These are phyloP conservation scores for Episyrphus balteatus DNA, from an alignment of 1,140 invertebrate genomes.

Conservation along the genomic window DNA sequence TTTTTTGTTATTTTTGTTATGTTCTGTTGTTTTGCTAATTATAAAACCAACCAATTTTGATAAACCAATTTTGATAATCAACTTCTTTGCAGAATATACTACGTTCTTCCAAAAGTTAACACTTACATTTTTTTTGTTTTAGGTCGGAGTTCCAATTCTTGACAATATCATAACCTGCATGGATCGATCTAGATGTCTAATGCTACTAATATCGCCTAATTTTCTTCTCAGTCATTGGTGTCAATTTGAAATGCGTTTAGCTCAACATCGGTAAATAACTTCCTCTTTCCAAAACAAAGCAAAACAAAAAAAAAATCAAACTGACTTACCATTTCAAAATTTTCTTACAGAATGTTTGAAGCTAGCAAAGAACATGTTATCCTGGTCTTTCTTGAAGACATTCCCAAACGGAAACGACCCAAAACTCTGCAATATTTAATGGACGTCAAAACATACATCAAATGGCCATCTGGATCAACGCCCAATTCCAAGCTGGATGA, in stretches of 20 bases:
- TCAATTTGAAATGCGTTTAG: constrained; percentile 54
- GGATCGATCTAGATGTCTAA: constrained; percentile 46
- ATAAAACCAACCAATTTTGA: too few relatives aligned
- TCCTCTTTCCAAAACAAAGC: too few relatives aligned
- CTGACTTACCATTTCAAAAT: not conserved
- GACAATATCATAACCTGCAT: constrained; percentile 55
- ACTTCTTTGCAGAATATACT: too few relatives aligned
- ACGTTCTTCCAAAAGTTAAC: too few relatives aligned
- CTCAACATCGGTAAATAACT: constrained; percentile 43
- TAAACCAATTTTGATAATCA: too few relatives aligned
- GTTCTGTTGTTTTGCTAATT: too few relatives aligned
- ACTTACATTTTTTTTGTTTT: constrained; percentile 10
- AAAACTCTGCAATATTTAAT: constrained; percentile 51
- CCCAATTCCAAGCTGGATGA: constrained; percentile 24
- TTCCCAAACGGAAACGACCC: constrained; percentile 43
- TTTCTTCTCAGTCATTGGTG: constrained; percentile 54
- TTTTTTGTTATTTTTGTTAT: too few relatives aligned
- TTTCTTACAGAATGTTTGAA: constrained; percentile 42
- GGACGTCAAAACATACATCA: constrained; percentile 51
- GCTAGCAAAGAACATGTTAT: constrained; percentile 47
- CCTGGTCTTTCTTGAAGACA: constrained; percentile 49
- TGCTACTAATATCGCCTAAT: constrained; percentile 46
- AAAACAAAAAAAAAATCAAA: not conserved
- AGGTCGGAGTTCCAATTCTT: constrained; percentile 48
- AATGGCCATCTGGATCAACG: constrained; percentile 39